Conservation (phyloP, 2,888 invertebrate species). For the Macrophya annulata region DNA sequence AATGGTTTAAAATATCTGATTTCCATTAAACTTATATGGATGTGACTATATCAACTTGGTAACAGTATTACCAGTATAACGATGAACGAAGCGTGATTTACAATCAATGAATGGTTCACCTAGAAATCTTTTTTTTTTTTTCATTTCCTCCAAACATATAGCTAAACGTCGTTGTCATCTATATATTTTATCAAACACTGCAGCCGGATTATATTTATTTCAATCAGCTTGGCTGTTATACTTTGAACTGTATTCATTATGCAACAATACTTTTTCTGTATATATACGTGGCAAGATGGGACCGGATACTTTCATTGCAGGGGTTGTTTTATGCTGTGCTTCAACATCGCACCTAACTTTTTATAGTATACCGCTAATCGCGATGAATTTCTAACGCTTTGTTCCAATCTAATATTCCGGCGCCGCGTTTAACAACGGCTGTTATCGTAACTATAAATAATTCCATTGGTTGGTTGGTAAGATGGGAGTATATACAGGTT, state of each 20-base stretch:
- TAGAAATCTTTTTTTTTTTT: not conserved
- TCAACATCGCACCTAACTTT: conserved; percentile 8
- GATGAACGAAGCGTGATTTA: not conserved
- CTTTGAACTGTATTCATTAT: not conserved
- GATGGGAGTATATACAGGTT: not conserved
- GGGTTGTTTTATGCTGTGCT: conserved; percentile 21
- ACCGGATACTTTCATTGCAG: not conserved
- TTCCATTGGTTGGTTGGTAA: conserved; percentile 16
- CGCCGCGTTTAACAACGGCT: not conserved
- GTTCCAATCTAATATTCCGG: conserved; percentile 46
- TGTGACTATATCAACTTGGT: not conserved
- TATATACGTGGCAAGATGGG: not conserved
- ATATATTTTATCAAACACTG: not conserved
- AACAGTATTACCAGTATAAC: not conserved
- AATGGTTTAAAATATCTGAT: not conserved
- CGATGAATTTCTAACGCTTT: conserved; percentile 51
- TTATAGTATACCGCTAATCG: conserved; percentile 40
- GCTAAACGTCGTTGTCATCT: not conserved
- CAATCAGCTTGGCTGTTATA: not conserved
- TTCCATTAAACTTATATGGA: not conserved
- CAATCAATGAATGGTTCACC: not conserved
- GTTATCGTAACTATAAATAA: conserved; percentile 36
- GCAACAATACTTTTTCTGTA: not conserved
- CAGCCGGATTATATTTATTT: not conserved
- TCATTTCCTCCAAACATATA: not conserved